phyloP scores from a whole-genome alignment of 2,888 invertebrate species.

The Diarsia mendica region DNA sequence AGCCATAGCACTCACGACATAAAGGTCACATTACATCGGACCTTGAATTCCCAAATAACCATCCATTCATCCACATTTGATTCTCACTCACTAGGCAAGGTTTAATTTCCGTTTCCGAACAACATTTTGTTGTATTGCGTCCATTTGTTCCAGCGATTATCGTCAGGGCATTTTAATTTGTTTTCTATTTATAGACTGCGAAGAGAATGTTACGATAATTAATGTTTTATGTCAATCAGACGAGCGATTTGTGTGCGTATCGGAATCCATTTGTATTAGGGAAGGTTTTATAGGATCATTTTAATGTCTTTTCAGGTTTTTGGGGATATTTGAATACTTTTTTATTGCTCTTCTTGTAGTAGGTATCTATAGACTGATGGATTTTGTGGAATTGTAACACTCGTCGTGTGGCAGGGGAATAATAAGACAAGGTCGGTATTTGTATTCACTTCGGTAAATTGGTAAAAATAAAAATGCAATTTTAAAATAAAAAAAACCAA shows the following conservation, averaged over 20 bases:
- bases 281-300: slow-evolving; percentile 38
- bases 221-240: slow-evolving; percentile 58
- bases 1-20: not conserved
- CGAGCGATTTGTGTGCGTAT: slow-evolving; percentile 46
- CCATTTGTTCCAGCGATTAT: slow-evolving; percentile 48
- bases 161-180: slow-evolving; percentile 52
- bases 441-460: not conserved
- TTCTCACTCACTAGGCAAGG: slow-evolving; percentile 21
- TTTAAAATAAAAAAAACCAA: not conserved
- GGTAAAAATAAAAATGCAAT: not conserved
- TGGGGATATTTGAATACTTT: slow-evolving; percentile 20
- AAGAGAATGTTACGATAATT: slow-evolving; percentile 52
- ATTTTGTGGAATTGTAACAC: not conserved
- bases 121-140: slow-evolving; percentile 50
- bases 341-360: not conserved
- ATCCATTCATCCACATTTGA: slow-evolving; percentile 40
- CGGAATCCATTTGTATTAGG: slow-evolving; percentile 45
- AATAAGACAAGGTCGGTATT: not conserved
- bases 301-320: slow-evolving; percentile 35
- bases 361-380: not conserved
- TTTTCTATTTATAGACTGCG: slow-evolving; percentile 52
- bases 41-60: slow-evolving; percentile 15
- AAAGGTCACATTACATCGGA: slow-evolving; percentile 15
- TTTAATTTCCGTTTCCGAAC: slow-evolving; percentile 57
- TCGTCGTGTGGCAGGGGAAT: not conserved